These are phyloP conservation scores for human (Homo sapiens) DNA, from an alignment of 2,113 vertebrate genomes.

Conservation along the genomic window GRCh38 chr22:36750001-36750500, in stretches of 20 bases:
- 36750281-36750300: neutral
- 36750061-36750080: neutral
- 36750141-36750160: constrained; percentile 82
- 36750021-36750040: neutral
- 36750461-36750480: constrained; percentile 55
- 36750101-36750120: neutral
- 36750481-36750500: constrained; percentile 68
- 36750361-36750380: neutral
- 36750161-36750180: constrained; percentile 70
- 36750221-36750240: constrained; percentile 32
- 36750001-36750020: neutral
- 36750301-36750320: neutral
- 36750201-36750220: constrained; percentile 76
- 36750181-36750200: constrained; percentile 67
- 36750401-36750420: constrained; percentile 24
- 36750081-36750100: neutral
- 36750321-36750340: neutral
- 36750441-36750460: constrained; percentile 55
- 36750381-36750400: constrained; percentile 24
- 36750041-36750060: neutral
- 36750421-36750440: constrained; percentile 25
- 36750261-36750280: accelerated
- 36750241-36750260: neutral
- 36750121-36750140: constrained; percentile 70
- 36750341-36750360: neutral